Evolutionary conservation across 2,888 invertebrate species (phyloP).

Genomic region (Hetaerina titia): DNA sequence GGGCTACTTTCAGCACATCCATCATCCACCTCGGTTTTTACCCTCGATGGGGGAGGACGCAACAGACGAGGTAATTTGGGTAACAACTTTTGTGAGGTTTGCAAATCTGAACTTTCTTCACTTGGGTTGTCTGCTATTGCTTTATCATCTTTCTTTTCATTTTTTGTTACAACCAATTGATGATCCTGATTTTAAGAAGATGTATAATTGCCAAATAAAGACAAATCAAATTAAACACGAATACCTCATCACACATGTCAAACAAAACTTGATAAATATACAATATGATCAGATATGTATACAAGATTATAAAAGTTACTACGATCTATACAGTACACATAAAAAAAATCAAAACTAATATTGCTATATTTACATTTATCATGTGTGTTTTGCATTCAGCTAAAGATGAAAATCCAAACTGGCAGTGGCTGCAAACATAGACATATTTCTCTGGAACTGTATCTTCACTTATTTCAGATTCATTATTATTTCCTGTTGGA

Average conservation of each 20-base stretch:
- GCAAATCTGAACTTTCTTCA: slow-evolving; percentile 35
- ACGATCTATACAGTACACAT: neutral
- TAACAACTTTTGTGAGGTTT: neutral
- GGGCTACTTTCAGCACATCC: neutral
- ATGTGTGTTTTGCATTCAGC: slow-evolving; percentile 79
- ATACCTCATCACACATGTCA: neutral
- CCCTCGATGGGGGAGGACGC: neutral
- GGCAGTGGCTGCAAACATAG: slow-evolving; percentile 79
- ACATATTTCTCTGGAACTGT: slow-evolving; percentile 74
- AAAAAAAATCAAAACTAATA: slow-evolving; percentile 71
- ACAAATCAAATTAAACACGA: neutral
- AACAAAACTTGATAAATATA: neutral
- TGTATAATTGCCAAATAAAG: neutral
- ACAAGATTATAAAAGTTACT: neutral
- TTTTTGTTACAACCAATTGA: slow-evolving; percentile 69
- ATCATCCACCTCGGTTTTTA: neutral
- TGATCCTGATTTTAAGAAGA: slow-evolving; percentile 67
- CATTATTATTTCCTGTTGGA: slow-evolving; percentile 69
- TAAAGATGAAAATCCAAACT: slow-evolving; percentile 77
- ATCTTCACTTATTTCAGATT: slow-evolving; percentile 68
- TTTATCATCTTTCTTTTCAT: slow-evolving; percentile 49
- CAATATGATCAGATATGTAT: neutral
- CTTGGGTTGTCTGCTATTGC: neutral
- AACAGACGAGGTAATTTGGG: slow-evolving; percentile 54
- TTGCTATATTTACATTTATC: slow-evolving; percentile 76